phyloP scores from a whole-genome alignment of 2,797 vertebrate genomes.

The Labeo calbasu region DNA sequence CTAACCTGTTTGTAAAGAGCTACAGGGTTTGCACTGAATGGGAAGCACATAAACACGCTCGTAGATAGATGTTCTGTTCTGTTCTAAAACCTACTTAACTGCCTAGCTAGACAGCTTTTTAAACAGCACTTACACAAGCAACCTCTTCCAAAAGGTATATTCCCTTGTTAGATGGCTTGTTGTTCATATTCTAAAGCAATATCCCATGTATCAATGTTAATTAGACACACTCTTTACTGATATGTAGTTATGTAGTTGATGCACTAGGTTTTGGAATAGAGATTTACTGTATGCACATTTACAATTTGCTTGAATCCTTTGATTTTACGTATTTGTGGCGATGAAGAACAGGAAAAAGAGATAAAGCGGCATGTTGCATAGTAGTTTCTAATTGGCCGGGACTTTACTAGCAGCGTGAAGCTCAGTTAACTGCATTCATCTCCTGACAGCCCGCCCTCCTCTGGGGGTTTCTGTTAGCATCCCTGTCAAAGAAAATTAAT shows the following conservation, averaged over 20 bases:
- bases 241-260: no score
- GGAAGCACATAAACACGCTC: neutral
- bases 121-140: neutral
- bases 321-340: conserved; percentile 3
- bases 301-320: conserved; percentile 17
- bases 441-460: conserved; percentile 51
- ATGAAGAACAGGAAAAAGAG: neutral
- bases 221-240: no score
- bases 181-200: no score
- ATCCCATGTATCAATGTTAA: no score
- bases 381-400: conserved; percentile 34
- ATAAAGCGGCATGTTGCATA: conserved; percentile 24
- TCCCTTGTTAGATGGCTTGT: no score
- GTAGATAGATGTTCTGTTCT: neutral
- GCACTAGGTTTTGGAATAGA: neutral
- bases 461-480: conserved; percentile 32
- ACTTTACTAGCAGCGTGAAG: conserved; percentile 24
- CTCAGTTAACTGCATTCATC: conserved; percentile 59
- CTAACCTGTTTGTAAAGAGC: conserved; percentile 35
- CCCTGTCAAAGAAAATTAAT: conserved; percentile 53
- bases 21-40: conserved; percentile 9
- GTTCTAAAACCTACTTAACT: neutral
- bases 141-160: neutral
- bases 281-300: neutral
- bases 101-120: conserved; percentile 1